These are phyloP conservation scores for Trematocara variabile DNA, from an alignment of 2,113 vertebrate genomes.

Conservation along the genomic window DNA sequence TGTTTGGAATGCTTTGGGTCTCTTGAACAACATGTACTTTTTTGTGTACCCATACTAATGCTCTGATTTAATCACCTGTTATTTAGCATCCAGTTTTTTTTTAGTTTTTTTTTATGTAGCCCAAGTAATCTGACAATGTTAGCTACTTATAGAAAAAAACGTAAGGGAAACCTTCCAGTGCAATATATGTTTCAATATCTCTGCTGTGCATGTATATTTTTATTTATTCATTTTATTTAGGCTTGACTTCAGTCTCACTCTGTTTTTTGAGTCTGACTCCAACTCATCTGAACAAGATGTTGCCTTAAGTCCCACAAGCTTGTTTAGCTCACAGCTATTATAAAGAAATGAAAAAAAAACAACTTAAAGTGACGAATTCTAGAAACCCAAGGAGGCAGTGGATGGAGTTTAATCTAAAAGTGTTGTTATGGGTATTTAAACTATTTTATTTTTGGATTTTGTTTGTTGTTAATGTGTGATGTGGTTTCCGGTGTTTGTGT, in stretches of 20 bases:
- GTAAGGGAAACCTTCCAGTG: neutral
- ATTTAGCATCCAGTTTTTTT: neutral
- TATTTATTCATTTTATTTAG: neutral
- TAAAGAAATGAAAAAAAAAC: neutral
- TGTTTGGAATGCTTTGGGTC: neutral
- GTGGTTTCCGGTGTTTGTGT: neutral
- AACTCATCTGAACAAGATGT: neutral
- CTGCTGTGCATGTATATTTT: neutral
- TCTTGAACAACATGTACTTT: neutral
- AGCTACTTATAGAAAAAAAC: neutral
- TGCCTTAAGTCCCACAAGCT: neutral
- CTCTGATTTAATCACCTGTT: neutral
- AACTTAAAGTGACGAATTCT: neutral
- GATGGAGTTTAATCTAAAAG: neutral
- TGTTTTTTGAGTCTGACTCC: neutral
- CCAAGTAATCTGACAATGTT: neutral
- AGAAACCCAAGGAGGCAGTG: neutral
- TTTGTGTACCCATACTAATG: neutral
- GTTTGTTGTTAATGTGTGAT: neutral
- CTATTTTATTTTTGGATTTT: neutral
- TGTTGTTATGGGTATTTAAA: neutral
- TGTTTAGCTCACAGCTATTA: neutral
- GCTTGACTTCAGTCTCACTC: neutral
- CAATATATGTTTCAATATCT: neutral
- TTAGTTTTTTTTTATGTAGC: neutral